phyloP scores from a whole-genome alignment of 2,888 invertebrate species.

The Caenorhabditis japonica region DNA sequence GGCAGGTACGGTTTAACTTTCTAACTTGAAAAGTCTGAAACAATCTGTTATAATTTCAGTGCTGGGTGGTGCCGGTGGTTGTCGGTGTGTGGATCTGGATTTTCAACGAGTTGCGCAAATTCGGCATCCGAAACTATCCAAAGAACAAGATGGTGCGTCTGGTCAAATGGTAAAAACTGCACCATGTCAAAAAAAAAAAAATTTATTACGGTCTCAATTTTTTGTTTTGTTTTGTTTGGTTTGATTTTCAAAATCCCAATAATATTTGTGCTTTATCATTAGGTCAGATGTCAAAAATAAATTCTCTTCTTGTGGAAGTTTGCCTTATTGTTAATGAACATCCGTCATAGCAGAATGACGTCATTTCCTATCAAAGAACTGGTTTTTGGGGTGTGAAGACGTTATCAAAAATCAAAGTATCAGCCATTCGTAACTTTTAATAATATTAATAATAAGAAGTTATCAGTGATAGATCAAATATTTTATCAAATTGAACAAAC shows the following conservation, averaged over 20 bases:
- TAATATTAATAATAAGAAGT: no score
- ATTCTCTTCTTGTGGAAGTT: no score
- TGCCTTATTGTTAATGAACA: no score
- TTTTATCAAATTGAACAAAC: no score
- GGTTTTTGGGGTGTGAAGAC: no score
- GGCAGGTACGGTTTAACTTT: conserved; percentile 27
- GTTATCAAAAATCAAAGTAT: no score
- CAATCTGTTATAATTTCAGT: conserved; percentile 13
- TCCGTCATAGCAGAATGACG: no score
- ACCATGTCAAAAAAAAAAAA: background rate
- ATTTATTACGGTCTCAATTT: conserved; percentile 2
- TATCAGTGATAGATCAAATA: no score
- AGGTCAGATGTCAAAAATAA: conserved; percentile 11
- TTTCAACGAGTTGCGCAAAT: conserved; percentile 67
- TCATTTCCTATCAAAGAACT: no score
- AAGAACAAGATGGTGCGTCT: conserved; percentile 56
- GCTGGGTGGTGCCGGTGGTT: conserved; percentile 65
- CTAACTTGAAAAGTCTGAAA: background rate
- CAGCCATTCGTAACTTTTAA: no score
- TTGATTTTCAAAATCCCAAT: conserved; percentile 2
- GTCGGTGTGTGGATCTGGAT: conserved; percentile 64
- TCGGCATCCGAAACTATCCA: conserved; percentile 59
- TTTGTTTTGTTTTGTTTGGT: no score
- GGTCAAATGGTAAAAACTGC: conserved; percentile 59
- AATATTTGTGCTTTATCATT: conserved; percentile 8